Conservation (phyloP, 2,797 vertebrate genomes). For the Paratrypauchen microcephalus region DNA sequence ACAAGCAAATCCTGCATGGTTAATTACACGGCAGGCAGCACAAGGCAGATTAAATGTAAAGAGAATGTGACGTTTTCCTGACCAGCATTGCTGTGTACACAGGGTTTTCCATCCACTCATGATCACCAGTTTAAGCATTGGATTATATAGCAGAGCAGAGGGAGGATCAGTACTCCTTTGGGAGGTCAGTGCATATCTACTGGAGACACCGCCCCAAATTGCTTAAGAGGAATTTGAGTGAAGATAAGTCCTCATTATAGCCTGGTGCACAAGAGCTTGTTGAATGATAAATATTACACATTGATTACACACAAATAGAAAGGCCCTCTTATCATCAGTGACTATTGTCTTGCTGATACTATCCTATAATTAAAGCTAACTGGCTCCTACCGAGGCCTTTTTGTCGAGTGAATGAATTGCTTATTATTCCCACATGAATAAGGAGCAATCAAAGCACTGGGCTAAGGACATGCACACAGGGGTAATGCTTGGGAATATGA, state of each 20-base stretch:
- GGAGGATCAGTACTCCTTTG: slow-evolving; percentile 41
- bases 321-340: slow-evolving; percentile 56
- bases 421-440: slow-evolving; percentile 65
- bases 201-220: slow-evolving; percentile 43
- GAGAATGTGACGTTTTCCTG: not conserved
- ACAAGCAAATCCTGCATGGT: slow-evolving; percentile 50
- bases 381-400: slow-evolving; percentile 49
- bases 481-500: slow-evolving; percentile 47
- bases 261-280: slow-evolving; percentile 58
- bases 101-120: slow-evolving; percentile 33
- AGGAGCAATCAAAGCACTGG: slow-evolving; percentile 44
- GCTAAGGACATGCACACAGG: slow-evolving; percentile 51
- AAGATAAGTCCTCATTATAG: slow-evolving; percentile 65
- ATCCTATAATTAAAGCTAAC: slow-evolving; percentile 66
- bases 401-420: slow-evolving; percentile 62
- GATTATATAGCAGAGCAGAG: slow-evolving; percentile 41
- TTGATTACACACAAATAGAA: slow-evolving; percentile 70
- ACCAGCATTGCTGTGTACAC: not conserved
- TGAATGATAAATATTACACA: slow-evolving; percentile 69
- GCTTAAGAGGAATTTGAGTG: slow-evolving; percentile 54
- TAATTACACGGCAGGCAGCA: slow-evolving; percentile 78
- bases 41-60: no score
- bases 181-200: slow-evolving; percentile 65
- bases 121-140: slow-evolving; percentile 79
- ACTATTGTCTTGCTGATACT: slow-evolving; percentile 66